A percentile compares a stretch with the other conserved stretches of the same genome.
Conservation (phyloP, 1,140 invertebrate species). For the Eufriesea mexicana region DNA sequence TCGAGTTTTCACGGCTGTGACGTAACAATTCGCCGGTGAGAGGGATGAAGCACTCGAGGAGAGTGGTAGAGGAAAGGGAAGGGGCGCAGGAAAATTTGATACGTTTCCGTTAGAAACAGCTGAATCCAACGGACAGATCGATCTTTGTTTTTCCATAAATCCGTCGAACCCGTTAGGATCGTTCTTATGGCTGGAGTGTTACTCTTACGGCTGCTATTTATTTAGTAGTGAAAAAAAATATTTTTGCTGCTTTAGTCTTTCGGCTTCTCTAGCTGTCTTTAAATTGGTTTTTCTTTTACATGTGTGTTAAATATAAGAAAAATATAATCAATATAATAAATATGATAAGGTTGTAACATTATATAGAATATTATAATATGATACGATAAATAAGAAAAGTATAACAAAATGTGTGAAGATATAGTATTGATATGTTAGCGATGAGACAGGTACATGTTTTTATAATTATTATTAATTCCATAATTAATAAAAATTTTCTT, state of each 20-base stretch:
- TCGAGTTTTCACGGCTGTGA: constrained; percentile 55
- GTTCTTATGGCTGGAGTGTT: too few species aligned
- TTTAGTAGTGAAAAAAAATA: not conserved
- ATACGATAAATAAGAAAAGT: not conserved
- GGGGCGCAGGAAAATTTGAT: constrained; percentile 40
- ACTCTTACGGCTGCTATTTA: not conserved
- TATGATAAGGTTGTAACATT: too few species aligned
- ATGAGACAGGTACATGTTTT: too few species aligned
- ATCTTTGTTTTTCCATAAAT: constrained; percentile 38
- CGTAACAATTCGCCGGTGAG: constrained; percentile 43
- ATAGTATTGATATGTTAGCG: too few species aligned
- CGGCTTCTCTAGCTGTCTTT: not conserved
- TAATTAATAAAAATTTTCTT: too few species aligned
- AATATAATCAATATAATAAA: too few species aligned
- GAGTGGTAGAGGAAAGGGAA: not conserved
- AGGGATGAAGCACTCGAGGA: not conserved
- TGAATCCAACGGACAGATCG: constrained; percentile 18
- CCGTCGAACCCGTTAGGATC: constrained; percentile 9
- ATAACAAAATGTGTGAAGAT: too few species aligned
- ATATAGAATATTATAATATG: not conserved
- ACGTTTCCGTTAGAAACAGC: constrained; percentile 53
- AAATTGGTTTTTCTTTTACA: not conserved
- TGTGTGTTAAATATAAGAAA: too few species aligned
- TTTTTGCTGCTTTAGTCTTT: not conserved
- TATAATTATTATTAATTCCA: too few species aligned